These are phyloP conservation scores for Sakesphorus luctuosus DNA, from an alignment of 2,113 vertebrate genomes.

Conservation along the genomic window DNA sequence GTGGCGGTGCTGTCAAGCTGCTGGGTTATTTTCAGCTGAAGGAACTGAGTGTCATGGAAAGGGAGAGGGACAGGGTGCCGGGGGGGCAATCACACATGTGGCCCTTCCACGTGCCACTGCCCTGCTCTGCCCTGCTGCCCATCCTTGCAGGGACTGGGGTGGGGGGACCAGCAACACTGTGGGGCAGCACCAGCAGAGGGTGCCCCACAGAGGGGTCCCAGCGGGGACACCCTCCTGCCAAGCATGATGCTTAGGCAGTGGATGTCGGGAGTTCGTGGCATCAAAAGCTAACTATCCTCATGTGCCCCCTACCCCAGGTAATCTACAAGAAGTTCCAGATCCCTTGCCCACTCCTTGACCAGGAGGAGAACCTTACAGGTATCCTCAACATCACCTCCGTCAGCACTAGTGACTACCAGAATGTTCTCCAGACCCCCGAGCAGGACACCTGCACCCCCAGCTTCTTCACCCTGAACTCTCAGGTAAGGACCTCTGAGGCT, in stretches of 20 bases:
- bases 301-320: conserved; percentile 76
- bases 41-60: background rate
- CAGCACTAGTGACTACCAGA: conserved; percentile 71
- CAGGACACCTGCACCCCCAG: conserved; percentile 74
- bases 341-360: conserved; percentile 84
- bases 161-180: fast-evolving
- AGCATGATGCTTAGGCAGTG: fast-evolving
- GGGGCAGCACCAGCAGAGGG: background rate
- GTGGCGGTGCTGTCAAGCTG: conserved; percentile 4
- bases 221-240: background rate
- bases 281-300: fast-evolving
- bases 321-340: conserved; percentile 97
- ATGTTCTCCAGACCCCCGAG: conserved; percentile 36
- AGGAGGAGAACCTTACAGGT: conserved; percentile 74
- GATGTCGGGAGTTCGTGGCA: background rate
- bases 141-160: background rate
- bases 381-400: conserved; percentile 65
- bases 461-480: conserved; percentile 92
- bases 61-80: background rate
- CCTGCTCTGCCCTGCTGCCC: fast-evolving
- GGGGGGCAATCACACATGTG: background rate
- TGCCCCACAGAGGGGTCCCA: background rate
- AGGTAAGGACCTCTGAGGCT: conserved; percentile 74
- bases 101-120: background rate
- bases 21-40: conserved; percentile 59